Evolutionary conservation across 2,113 vertebrate species (phyloP), one percentile per base, ranked within the genome.

Genomic region (Anser brachyrhynchus): DNA sequence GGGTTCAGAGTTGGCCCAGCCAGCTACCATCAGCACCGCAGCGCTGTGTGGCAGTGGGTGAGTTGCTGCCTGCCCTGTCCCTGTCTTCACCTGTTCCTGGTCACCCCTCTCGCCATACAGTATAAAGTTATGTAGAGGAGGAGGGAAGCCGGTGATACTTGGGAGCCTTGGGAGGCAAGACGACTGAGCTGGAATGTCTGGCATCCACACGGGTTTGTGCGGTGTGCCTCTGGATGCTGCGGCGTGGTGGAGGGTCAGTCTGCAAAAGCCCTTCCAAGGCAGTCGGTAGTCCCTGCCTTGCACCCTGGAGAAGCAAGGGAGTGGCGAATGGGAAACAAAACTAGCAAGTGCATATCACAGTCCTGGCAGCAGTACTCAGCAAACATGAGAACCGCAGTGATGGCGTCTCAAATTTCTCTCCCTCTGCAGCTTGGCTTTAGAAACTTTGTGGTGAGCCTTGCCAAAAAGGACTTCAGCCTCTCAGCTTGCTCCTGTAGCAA

Each of bases 41-140:
- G 28, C 0, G 0, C 19, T 0, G 0, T 15, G 33, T 57, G 82
- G 39, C 51, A 37, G 28, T 0, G 0, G 23, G 16, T 4, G 8
- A 82, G 21, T 14, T 54, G 35, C 81, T 52, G 43, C 7, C 9
- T 39, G 25, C 15, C 71, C 49, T 29, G 5, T 58, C n/a, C 20
- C 31, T 49, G 29, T 39, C 59, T 46, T 65, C 52, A 54, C 18
- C 62, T 21, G 65, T 44, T 77, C 28, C 62, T 46, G 33, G 28
- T 41, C 82, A 18, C 49, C 39, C 10, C 37, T 77, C 20, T 67
- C 57, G 54, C 33, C n/a, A 65, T n/a, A 57, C 67, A 64, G 21
- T 23, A 22, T 6, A 20, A 33, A 6, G 33, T 15, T 67, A 17
- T 84, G 33, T 22, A 0, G 0, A 52, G 46, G 13, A 76, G 64